phyloP scores from a whole-genome alignment of 2,888 invertebrate species.

The Yponomeuta evonymella region DNA sequence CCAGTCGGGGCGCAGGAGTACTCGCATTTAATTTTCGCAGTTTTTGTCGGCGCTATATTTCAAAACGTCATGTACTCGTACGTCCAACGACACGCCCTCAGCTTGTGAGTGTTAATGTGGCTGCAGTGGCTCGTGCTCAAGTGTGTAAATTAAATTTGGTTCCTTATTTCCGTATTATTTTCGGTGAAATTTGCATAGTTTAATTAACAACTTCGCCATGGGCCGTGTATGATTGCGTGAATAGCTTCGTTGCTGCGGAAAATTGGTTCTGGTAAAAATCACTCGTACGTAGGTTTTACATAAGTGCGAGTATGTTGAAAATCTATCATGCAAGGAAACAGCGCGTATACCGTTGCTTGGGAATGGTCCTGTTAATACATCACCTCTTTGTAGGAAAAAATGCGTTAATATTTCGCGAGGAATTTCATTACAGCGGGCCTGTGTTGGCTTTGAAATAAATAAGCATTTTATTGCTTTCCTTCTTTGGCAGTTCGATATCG shows the following conservation, averaged over 20 bases:
- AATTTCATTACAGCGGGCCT: conserved; percentile 68
- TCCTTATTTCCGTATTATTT: neutral
- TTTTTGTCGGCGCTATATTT: neutral
- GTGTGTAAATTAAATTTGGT: neutral
- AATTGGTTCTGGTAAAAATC: neutral
- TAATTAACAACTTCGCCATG: neutral
- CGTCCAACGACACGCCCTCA: neutral
- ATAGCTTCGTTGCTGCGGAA: neutral
- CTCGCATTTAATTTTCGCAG: neutral
- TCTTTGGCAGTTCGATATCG: conserved; percentile 51
- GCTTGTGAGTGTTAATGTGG: neutral
- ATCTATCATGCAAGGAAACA: neutral
- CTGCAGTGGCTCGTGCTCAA: neutral
- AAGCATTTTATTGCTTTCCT: conserved; percentile 69
- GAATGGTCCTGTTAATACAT: conserved; percentile 45
- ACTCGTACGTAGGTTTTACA: too few relatives aligned
- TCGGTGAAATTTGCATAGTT: neutral
- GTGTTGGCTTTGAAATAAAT: conserved; percentile 69
- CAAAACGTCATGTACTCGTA: conserved; percentile 1
- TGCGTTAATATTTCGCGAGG: conserved; percentile 68
- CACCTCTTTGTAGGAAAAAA: conserved; percentile 64
- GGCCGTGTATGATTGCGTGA: neutral
- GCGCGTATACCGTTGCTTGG: conserved; percentile 1
- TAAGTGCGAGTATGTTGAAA: neutral
- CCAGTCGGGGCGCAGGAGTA: neutral